Evolutionary conservation across 2,797 vertebrate genomes (phyloP), one percentile per base, ranked within the genome.

Genomic region (Triplophysa bombifrons): DNA sequence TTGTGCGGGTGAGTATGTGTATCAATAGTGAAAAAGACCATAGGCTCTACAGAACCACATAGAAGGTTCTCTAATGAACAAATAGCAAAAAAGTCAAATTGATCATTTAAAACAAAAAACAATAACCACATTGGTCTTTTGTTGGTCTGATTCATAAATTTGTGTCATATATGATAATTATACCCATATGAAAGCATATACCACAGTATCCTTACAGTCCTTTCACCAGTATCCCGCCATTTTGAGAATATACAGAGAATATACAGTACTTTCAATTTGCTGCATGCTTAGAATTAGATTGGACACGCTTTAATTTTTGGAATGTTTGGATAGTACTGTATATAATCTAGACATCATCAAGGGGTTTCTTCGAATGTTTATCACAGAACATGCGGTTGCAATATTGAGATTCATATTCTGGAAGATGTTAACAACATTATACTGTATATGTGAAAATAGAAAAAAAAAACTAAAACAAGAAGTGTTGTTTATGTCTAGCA

Each of bases 1-100:
- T 48, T 51, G 78, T 60, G 75, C 67, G 66, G 48, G 68, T 58
- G 25, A 60, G 70, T 46, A 44, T 51, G 22, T 61, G 71, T 71
- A 51, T 27, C 53, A 69, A 20, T 71, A 58, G 58, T 56, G 46
- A 19, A 58, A 69, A 48, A 20, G 38, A 58, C 56, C 58, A n/a
- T 48, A 27, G 66, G 34, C n/a, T 7, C 51, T 76, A 34, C 3
- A 3, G 58, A 71, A 76, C n/a, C 14, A 38, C 56, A 61, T 70
- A 14, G 22, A 20, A 76, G 55, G 27, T 64, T 79, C 53, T 72
- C 30, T 64, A 48, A 60, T 14, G 25, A 76, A 61, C 79, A 48
- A 13, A 61, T 64, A 73, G 74, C 30, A n/a, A 70, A 69, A 82
- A 74, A 74, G 17, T 55, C 19, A 13, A 76, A 34, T 13, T 61